Conservation (phyloP, 2,888 invertebrate species). For the Agonopterix heracliana region DNA sequence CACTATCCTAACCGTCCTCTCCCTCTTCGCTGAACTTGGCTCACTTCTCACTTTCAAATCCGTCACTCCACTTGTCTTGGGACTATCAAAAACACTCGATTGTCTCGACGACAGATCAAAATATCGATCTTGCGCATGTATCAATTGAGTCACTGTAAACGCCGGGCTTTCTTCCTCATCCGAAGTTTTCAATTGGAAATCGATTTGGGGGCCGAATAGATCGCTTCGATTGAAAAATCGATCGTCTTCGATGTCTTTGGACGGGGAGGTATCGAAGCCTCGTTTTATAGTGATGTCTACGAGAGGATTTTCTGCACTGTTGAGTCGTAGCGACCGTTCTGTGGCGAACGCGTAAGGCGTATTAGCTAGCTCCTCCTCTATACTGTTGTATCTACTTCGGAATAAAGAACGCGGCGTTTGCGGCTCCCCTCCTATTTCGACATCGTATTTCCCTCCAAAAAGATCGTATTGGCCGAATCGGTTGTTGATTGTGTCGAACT, state of each 20-base stretch:
- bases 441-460: conserved; percentile 59
- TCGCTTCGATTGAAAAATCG: conserved; percentile 49
- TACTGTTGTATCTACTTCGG: conserved; percentile 67
- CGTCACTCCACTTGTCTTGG: conserved; percentile 1
- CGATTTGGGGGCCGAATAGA: conserved; percentile 51
- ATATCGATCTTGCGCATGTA: conserved; percentile 67
- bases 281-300: conserved; percentile 52
- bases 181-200: conserved; percentile 26
- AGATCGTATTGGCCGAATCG: conserved; percentile 64
- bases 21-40: conserved; percentile 24
- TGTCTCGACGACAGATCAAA: conserved; percentile 54
- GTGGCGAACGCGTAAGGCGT: conserved; percentile 71
- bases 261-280: conserved; percentile 32
- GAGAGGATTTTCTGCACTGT: conserved; percentile 27
- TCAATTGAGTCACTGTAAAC: conserved; percentile 63
- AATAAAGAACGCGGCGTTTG: conserved; percentile 55
- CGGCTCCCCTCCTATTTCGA: conserved; percentile 25
- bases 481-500: conserved; percentile 66
- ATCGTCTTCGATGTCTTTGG: conserved; percentile 57
- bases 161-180: conserved; percentile 40
- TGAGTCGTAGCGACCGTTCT: conserved; percentile 40
- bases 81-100: conserved; percentile 23
- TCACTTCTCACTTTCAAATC: conserved; percentile 36
- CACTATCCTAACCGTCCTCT: conserved; percentile 15
- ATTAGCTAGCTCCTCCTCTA: conserved; percentile 68